Conservation (phyloP, 2,797 vertebrate species). For the Oreortyx pictus region DNA sequence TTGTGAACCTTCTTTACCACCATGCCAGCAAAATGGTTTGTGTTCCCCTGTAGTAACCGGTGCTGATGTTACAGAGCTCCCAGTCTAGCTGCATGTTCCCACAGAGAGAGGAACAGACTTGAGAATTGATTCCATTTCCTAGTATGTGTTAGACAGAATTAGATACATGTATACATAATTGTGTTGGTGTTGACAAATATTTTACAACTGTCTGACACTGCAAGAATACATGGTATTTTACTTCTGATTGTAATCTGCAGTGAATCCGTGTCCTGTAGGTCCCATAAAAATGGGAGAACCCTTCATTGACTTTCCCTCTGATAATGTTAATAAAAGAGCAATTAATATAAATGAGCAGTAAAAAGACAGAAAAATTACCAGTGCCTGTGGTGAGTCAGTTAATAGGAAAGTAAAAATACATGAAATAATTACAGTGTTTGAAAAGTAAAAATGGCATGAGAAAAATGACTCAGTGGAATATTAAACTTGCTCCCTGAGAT, state of each 20-base stretch:
- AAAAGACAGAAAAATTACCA: conserved; percentile 79
- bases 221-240: conserved; percentile 66
- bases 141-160: conserved; percentile 64
- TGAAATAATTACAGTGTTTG: conserved; percentile 82
- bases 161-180: conserved; percentile 60
- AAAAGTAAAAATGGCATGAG: conserved; percentile 74
- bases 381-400: conserved; percentile 79
- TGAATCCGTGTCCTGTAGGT: conserved; percentile 72
- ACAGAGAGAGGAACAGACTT: not conserved
- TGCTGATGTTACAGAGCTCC: not conserved
- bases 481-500: conserved; percentile 66
- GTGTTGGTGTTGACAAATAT: conserved; percentile 76
- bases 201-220: conserved; percentile 75
- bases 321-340: conserved; percentile 76
- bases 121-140: conserved; percentile 63
- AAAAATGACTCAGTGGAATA: conserved; percentile 77
- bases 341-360: conserved; percentile 79
- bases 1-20: not conserved
- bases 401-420: conserved; percentile 82
- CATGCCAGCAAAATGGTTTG: not conserved
- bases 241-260: conserved; percentile 72
- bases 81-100: not conserved
- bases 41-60: not conserved
- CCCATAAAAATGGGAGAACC: conserved; percentile 46
- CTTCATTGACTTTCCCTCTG: conserved; percentile 69